These are phyloP conservation scores for Hucho hucho DNA, from an alignment of 2,113 vertebrate species.

Conservation along the genomic window DNA sequence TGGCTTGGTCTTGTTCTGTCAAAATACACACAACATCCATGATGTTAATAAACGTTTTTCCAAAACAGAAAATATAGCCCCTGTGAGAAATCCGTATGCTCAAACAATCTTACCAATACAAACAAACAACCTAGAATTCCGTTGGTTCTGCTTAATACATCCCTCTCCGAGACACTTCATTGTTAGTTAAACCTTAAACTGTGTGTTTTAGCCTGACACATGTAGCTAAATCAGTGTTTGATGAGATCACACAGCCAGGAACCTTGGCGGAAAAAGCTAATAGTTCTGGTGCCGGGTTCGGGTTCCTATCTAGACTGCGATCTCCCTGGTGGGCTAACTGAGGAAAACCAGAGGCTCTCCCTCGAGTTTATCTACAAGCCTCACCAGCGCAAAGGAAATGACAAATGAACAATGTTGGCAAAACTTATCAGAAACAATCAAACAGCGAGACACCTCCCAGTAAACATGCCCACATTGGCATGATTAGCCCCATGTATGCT, in stretches of 20 bases:
- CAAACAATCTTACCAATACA: constrained; percentile 15
- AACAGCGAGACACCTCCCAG: not conserved
- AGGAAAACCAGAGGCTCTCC: constrained; percentile 38
- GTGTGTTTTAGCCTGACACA: not conserved
- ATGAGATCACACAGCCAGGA: constrained; percentile 13
- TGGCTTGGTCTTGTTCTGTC: constrained; percentile 51
- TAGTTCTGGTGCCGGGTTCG: not conserved
- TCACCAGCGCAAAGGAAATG: constrained; percentile 18
- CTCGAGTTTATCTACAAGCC: constrained; percentile 25
- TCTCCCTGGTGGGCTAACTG: constrained; percentile 24
- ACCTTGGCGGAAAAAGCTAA: not conserved
- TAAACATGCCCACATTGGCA: too few relatives aligned
- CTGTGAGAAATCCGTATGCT: not conserved
- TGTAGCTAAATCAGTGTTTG: constrained; percentile 9
- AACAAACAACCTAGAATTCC: constrained; percentile 20
- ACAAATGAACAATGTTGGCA: not conserved
- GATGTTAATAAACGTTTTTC: constrained; percentile 4
- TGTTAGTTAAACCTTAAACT: constrained; percentile 21
- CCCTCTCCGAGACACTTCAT: constrained; percentile 14
- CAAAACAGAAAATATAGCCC: not conserved
- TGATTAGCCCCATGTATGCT: too few relatives aligned
- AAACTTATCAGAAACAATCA: constrained; percentile 19
- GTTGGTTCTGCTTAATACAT: constrained; percentile 7
- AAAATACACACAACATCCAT: constrained; percentile 39
- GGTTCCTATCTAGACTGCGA: constrained; percentile 31